Percentiles rank a stretch among this genome's conserved stretches.
phyloP scores from a whole-genome alignment of 2,888 invertebrate genomes.

The Kryphioiulus occultus region DNA sequence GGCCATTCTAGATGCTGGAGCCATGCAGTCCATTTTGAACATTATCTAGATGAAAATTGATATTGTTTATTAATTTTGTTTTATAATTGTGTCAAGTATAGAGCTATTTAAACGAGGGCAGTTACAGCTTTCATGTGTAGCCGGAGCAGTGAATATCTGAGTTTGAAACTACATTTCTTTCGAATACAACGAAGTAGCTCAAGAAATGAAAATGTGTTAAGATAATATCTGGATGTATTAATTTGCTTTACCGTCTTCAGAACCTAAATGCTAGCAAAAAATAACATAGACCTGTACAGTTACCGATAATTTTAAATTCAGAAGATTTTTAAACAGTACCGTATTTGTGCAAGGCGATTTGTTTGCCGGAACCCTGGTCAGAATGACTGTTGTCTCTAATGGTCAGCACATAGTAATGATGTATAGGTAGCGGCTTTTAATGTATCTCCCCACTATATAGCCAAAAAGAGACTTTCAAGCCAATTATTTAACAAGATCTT shows the following conservation, averaged over 20 bases:
- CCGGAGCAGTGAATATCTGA: neutral
- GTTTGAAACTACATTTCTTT: neutral
- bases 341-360: neutral
- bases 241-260: neutral
- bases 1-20: neutral
- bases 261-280: neutral
- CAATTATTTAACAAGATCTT: neutral
- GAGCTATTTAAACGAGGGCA: neutral
- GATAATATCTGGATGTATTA: neutral
- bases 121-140: neutral
- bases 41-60: neutral
- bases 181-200: neutral
- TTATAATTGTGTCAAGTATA: neutral
- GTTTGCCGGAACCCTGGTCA: neutral
- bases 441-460: neutral
- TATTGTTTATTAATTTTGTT: neutral
- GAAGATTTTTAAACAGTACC: neutral
- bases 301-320: neutral
- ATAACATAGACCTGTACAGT: neutral
- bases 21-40: neutral
- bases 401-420: neutral
- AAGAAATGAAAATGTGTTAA: neutral
- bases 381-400: too few relatives aligned
- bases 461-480: neutral
- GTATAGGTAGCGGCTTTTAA: neutral